Conservation (phyloP, 1,140 invertebrate species). For the Trichogramma pretiosum region DNA sequence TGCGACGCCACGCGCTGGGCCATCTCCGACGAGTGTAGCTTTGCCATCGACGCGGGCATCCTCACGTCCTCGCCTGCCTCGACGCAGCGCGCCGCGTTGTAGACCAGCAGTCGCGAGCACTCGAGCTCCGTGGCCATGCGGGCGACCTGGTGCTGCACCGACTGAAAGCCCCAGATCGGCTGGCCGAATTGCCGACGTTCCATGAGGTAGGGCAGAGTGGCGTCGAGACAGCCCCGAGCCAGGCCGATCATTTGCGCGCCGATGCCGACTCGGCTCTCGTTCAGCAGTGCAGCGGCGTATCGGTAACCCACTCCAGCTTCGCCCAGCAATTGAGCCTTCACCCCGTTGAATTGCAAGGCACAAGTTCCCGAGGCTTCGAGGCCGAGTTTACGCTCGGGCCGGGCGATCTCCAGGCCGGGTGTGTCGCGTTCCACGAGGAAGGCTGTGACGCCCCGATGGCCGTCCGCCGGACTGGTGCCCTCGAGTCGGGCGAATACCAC, state of each 20-base stretch:
- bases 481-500: constrained; percentile 84
- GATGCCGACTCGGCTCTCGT: constrained; percentile 92
- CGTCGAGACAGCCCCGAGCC: constrained; percentile 85
- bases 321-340: constrained; percentile 70
- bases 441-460: constrained; percentile 86
- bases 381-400: constrained; percentile 89
- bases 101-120: constrained; percentile 76
- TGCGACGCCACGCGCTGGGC: constrained; percentile 77
- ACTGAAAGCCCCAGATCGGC: constrained; percentile 79
- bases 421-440: constrained; percentile 89
- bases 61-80: constrained; percentile 73
- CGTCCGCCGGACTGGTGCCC: no score
- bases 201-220: constrained; percentile 83
- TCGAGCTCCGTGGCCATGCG: constrained; percentile 81
- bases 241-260: constrained; percentile 92
- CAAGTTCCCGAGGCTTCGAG: constrained; percentile 83
- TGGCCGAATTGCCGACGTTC: constrained; percentile 90
- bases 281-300: constrained; percentile 87
- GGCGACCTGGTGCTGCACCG: constrained; percentile 40
- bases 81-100: constrained; percentile 85
- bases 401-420: constrained; percentile 75
- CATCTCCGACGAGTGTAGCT: constrained; percentile 59
- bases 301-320: constrained; percentile 88
- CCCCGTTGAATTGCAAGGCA: constrained; percentile 88
- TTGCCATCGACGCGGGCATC: constrained; percentile 28